Conservation (phyloP, 2,888 invertebrate genomes). For the Lepidocyrtinus sp. region DNA sequence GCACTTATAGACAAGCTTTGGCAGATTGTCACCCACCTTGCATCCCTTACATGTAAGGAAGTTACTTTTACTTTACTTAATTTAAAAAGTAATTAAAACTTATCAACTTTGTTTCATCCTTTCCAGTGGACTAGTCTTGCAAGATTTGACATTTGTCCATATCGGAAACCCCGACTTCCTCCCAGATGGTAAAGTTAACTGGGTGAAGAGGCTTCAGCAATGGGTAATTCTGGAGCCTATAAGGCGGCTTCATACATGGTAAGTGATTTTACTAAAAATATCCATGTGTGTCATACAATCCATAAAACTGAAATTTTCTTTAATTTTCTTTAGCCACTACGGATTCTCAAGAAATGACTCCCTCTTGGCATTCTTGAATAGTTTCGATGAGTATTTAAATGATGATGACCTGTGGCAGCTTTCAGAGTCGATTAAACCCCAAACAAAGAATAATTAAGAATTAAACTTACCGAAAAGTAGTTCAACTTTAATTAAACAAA, state of each 20-base stretch:
- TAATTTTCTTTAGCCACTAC: slow-evolving; percentile 85
- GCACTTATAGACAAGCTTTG: slow-evolving; percentile 95
- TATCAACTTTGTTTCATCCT: not conserved
- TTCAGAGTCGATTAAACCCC: slow-evolving; percentile 96
- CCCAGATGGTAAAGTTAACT: slow-evolving; percentile 89
- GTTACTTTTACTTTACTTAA: not conserved
- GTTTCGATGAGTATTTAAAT: slow-evolving; percentile 94
- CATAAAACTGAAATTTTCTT: not conserved
- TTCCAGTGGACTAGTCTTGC: slow-evolving; percentile 93
- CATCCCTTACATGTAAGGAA: slow-evolving; percentile 95
- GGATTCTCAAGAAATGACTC: slow-evolving; percentile 93
- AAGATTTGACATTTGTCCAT: slow-evolving; percentile 99
- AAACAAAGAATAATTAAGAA: slow-evolving; percentile 75
- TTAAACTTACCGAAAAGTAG: not conserved
- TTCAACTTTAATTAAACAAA: not conserved
- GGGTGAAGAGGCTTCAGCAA: slow-evolving; percentile 99
- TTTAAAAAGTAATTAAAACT: not conserved
- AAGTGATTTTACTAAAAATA: slow-evolving; percentile 9
- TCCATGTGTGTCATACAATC: not conserved
- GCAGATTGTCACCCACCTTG: slow-evolving; percentile 97
- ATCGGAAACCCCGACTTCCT: slow-evolving; percentile 95
- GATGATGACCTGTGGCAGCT: slow-evolving; percentile 99
- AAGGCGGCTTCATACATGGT: slow-evolving; percentile 97
- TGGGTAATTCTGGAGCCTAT: slow-evolving; percentile 98
- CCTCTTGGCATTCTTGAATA: slow-evolving; percentile 95